Evolutionary conservation across 2,113 vertebrate genomes (phyloP).

Genomic region (Aphyosemion australe): DNA sequence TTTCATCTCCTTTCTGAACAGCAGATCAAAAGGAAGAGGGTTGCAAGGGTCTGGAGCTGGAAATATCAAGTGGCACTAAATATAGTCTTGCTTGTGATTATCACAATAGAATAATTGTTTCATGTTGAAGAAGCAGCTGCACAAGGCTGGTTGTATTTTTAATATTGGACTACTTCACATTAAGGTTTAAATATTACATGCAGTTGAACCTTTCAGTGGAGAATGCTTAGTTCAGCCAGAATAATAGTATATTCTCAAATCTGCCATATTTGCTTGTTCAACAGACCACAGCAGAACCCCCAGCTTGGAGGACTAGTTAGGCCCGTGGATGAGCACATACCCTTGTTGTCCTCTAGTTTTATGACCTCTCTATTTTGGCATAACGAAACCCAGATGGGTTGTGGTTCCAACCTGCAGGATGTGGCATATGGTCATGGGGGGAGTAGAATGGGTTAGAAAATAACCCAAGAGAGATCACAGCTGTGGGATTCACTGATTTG

Average conservation of each 20-base stretch:
- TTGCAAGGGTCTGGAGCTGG: constrained; percentile 35
- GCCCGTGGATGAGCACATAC: constrained; percentile 61
- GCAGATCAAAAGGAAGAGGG: constrained; percentile 54
- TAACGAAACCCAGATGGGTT: constrained; percentile 72
- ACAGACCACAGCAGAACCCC: constrained; percentile 58
- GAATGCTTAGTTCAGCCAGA: neutral
- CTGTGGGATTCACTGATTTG: constrained; percentile 46
- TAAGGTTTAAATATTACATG: neutral
- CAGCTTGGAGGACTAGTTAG: constrained; percentile 37
- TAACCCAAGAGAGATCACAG: constrained; percentile 6
- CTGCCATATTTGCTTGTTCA: constrained; percentile 2
- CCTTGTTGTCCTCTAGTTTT: constrained; percentile 64
- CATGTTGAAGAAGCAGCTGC: constrained; percentile 40
- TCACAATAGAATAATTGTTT: constrained; percentile 51
- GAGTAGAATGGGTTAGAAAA: constrained; percentile 43
- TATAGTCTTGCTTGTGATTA: constrained; percentile 51
- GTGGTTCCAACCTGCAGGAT: constrained; percentile 71
- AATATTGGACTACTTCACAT: neutral
- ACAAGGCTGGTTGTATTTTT: constrained; percentile 1
- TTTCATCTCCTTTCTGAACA: constrained; percentile 64
- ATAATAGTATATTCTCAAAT: neutral
- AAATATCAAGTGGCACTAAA: constrained; percentile 68
- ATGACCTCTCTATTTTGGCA: constrained; percentile 56
- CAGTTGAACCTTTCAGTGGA: neutral
- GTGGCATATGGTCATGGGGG: constrained; percentile 53